A percentile compares a stretch with the other conserved stretches of the same genome.
Evolutionary conservation across 2,888 invertebrate species (phyloP).

Genomic region (Acrobasis consociella): DNA sequence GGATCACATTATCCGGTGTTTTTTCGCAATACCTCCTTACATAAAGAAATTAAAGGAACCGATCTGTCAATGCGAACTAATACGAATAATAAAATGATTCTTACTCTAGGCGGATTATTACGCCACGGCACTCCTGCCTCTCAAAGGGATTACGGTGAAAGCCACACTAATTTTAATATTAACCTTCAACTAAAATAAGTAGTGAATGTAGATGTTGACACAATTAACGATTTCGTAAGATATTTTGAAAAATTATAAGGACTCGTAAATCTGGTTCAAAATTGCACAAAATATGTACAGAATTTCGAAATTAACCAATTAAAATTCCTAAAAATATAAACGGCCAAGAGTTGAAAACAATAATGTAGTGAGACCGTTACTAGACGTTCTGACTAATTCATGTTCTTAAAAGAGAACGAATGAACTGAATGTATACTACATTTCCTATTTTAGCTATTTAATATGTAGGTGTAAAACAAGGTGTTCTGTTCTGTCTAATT

Average conservation of each 20-base stretch:
- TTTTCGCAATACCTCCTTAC: constrained; percentile 48
- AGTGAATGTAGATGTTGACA: constrained; percentile 24
- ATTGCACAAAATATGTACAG: background rate
- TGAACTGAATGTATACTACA: too few relatives aligned
- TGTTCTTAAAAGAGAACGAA: too few relatives aligned
- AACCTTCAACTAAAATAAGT: constrained; percentile 33
- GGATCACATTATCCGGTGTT: constrained; percentile 50
- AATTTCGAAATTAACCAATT: background rate
- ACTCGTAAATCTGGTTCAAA: constrained; percentile 12
- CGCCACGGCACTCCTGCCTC: constrained; percentile 35
- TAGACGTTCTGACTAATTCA: too few relatives aligned
- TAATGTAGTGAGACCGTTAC: too few relatives aligned
- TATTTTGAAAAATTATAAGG: constrained; percentile 11
- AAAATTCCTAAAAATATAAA: background rate
- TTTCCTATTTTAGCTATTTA: too few relatives aligned
- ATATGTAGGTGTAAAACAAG: too few relatives aligned
- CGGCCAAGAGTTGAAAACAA: too few relatives aligned
- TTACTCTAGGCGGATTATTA: constrained; percentile 50
- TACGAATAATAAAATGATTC: constrained; percentile 38
- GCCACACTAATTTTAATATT: constrained; percentile 34
- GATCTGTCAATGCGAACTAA: constrained; percentile 56
- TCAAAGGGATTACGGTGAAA: constrained; percentile 56
- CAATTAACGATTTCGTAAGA: constrained; percentile 9
- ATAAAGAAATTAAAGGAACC: constrained; percentile 40
- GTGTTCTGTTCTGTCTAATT: too few relatives aligned